Evolutionary conservation across 2,797 vertebrate genomes (phyloP).

Genomic region (Rhabdomys pumilio): DNA sequence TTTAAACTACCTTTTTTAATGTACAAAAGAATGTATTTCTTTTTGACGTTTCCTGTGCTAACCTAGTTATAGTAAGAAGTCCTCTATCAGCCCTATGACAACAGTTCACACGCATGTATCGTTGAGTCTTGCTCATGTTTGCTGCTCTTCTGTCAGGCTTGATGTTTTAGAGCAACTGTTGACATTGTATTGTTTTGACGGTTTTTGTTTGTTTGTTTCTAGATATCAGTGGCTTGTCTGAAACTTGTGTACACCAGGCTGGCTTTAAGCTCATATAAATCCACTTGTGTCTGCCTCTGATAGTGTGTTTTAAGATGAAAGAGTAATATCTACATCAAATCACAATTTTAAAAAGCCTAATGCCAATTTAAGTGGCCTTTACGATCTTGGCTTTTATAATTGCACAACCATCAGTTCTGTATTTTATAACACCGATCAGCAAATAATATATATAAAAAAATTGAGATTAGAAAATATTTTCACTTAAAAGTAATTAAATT

Average conservation of each 20-base stretch:
- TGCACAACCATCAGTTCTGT: constrained; percentile 35
- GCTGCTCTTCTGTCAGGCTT: neutral
- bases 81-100: no score
- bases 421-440: neutral
- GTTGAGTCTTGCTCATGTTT: neutral
- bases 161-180: constrained; percentile 22
- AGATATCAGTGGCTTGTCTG: neutral
- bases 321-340: constrained; percentile 8
- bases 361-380: neutral
- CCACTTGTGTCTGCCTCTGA: neutral
- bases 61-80: neutral
- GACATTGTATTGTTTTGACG: neutral
- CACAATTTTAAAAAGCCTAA: constrained; percentile 53
- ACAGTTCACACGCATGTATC: accelerated
- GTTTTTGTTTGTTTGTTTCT: neutral
- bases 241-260: neutral
- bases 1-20: neutral
- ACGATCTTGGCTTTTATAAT: constrained; percentile 8
- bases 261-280: neutral
- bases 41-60: no score
- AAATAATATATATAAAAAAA: constrained; percentile 26
- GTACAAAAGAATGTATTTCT: neutral
- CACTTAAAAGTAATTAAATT: constrained; percentile 37
- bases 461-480: constrained; percentile 31
- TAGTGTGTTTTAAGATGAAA: neutral